Percentiles rank a stretch among this genome's conserved stretches.
phyloP scores from a whole-genome alignment of 2,797 vertebrate species.

The Eospalax fontanierii region DNA sequence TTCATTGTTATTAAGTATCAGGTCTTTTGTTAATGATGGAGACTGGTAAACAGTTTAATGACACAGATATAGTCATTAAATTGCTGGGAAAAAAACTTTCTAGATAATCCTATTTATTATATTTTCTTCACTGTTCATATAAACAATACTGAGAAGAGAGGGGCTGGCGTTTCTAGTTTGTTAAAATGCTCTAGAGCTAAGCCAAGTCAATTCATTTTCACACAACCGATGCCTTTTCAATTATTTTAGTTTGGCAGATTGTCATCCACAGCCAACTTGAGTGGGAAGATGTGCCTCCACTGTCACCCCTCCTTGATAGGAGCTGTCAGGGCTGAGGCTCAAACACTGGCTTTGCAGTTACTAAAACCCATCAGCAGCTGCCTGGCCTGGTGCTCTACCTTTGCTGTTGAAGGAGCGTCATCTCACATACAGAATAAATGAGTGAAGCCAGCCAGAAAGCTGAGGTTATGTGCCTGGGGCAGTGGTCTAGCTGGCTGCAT shows the following conservation, averaged over 20 bases:
- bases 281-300: slow-evolving; percentile 21
- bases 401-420: not conserved
- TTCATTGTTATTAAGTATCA: not conserved
- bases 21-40: slow-evolving; percentile 1
- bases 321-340: slow-evolving; percentile 65
- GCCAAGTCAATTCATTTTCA: slow-evolving; percentile 58
- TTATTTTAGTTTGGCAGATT: slow-evolving; percentile 72
- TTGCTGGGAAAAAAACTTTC: not conserved
- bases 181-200: slow-evolving; percentile 50
- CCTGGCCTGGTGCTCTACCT: not conserved
- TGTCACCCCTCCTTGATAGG: slow-evolving; percentile 55
- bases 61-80: not conserved
- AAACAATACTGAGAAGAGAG: slow-evolving; percentile 29
- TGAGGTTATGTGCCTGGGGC: slow-evolving; percentile 65
- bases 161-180: not conserved
- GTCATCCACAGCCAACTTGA: slow-evolving; percentile 63
- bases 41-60: not conserved
- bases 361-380: slow-evolving; percentile 57
- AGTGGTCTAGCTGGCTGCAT: slow-evolving; percentile 56
- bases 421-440: slow-evolving; percentile 64
- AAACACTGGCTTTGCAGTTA: slow-evolving; percentile 12
- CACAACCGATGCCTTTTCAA: slow-evolving; percentile 32
- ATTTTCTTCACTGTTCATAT: not conserved
- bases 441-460: slow-evolving; percentile 29
- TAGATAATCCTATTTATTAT: not conserved